Evolutionary conservation across 2,113 vertebrate species (phyloP), one percentile per base, ranked within the genome.

Genomic region (Echinops telfairi): DNA sequence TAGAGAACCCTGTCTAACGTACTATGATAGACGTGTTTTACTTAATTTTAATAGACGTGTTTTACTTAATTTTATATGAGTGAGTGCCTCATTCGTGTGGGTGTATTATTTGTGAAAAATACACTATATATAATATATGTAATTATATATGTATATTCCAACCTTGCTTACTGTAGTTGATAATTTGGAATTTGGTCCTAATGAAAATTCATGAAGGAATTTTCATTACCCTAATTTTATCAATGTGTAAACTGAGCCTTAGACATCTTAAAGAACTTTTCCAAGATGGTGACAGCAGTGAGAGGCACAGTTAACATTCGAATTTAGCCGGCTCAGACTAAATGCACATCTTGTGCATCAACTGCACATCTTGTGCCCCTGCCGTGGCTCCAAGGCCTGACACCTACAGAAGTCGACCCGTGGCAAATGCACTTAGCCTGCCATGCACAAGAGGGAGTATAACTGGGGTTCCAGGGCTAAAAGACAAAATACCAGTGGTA

Each of bases 211-310:
- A 75, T 12, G 64, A 25, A 90, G 53, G 53, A 86, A 86, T 73
- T 91, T 86, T 92, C 90, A 68, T 93, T 90, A 86, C 17, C 17
- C 27, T 84, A 68, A 75, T 94, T 92, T 84, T 75, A 89, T n/a
- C 47, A 27, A 2, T 92, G 86, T 94, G 94, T 93, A 90, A 83
- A 19, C 31, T 89, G 66, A 95, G n/a, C 33, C 92, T 95, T 33
- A 47, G 43, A 86, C 22, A 31, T 66, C 57, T 96, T 89, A 87
- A 64, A 40, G 60, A 79, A 81, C 90, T 77, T 88, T 57, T 16
- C 15, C 3, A 43, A 83, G 33, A 83, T 66, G 9, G 71, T 73
- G 10, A 68, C 64, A 73, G 0, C 11, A 57, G 27, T 89, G 73
- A 84, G 68, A 6, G 47, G 40, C 6, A 78, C 75, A 87, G 2